phyloP scores from a whole-genome alignment of 2,888 invertebrate genomes.

The Synergus laeviventris region DNA sequence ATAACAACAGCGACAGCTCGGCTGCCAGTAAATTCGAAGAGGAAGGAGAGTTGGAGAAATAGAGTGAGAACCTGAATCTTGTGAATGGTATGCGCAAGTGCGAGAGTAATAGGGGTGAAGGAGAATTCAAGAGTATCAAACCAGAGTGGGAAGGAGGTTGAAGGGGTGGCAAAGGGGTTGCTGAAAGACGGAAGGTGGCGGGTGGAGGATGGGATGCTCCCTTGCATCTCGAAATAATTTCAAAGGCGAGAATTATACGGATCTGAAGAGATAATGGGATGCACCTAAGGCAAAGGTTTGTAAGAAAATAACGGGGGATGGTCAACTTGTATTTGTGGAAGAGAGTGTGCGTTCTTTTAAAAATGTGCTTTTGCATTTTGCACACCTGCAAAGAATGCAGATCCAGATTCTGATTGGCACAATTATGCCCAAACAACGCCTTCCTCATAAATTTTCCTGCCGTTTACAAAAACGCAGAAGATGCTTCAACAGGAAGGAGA shows the following conservation, averaged over 20 bases:
- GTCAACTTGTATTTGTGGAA: background rate
- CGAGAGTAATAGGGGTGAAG: conserved; percentile 29
- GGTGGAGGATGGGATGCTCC: conserved; percentile 43
- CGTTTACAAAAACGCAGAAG: conserved; percentile 3
- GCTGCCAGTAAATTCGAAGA: conserved; percentile 46
- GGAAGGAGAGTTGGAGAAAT: conserved; percentile 13
- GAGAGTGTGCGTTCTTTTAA: conserved; percentile 3
- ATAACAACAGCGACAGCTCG: conserved; percentile 50
- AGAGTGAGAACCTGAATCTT: conserved; percentile 39
- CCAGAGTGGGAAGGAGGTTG: background rate
- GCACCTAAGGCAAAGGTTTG: conserved; percentile 45
- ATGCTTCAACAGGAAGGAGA: background rate
- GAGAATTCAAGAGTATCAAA: conserved; percentile 35
- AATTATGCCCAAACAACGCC: conserved; percentile 51
- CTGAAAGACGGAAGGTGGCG: conserved; percentile 42
- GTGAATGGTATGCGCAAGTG: conserved; percentile 35
- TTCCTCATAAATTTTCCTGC: conserved; percentile 38
- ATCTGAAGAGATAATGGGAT: conserved; percentile 51
- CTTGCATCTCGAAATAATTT: conserved; percentile 53
- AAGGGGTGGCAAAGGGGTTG: conserved; percentile 42
- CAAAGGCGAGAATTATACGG: conserved; percentile 55
- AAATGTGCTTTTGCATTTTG: conserved; percentile 45
- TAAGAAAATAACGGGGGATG: conserved; percentile 41
- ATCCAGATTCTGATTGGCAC: conserved; percentile 50
- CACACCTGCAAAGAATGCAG: conserved; percentile 44